Conservation (phyloP, 2,113 vertebrate genomes). For the Rhinolophus ferrumequinum region DNA sequence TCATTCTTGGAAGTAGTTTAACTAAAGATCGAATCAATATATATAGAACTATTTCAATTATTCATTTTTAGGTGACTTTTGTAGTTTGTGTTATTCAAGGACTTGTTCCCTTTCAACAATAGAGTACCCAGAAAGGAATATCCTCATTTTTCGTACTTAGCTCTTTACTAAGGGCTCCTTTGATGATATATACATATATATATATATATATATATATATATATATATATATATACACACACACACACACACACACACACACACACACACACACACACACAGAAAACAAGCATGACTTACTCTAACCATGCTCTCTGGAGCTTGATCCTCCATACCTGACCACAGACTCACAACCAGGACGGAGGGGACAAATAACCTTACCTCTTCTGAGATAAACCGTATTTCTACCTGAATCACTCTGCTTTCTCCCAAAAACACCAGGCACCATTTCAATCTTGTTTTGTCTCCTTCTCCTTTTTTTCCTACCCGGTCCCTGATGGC, state of each 20-base stretch:
- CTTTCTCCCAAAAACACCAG: background rate
- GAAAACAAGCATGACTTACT: background rate
- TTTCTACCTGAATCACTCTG: background rate
- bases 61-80: background rate
- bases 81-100: background rate
- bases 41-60: background rate
- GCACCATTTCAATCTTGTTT: background rate
- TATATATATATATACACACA: too few relatives aligned
- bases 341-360: background rate
- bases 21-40: background rate
- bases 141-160: background rate
- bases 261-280: too few relatives aligned
- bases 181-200: too few relatives aligned
- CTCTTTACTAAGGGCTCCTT: background rate
- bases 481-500: background rate
- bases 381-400: background rate
- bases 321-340: background rate
- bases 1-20: background rate
- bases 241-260: too few relatives aligned
- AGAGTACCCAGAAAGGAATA: fast-evolving
- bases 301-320: background rate
- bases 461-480: too few relatives aligned
- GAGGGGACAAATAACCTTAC: background rate
- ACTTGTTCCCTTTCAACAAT: background rate
- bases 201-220: too few relatives aligned